Percentiles rank a stretch among this genome's conserved stretches.
These are phyloP conservation scores for Condylostylus longicornis DNA, from an alignment of 1,140 invertebrate genomes.

Conservation along the genomic window DNA sequence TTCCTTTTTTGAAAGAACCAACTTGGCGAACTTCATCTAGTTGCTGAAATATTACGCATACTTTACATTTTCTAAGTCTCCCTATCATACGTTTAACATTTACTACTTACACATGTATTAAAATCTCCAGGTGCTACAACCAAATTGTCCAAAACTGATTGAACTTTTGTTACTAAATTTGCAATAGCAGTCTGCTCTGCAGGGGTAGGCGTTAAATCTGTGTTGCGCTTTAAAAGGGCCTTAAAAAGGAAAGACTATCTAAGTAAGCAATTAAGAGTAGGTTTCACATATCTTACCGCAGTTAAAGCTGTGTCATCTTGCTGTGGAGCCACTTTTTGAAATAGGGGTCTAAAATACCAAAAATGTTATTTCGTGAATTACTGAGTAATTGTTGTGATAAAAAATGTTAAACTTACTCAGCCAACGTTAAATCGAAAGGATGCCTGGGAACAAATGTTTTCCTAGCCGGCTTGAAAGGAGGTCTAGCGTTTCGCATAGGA, in stretches of 20 bases:
- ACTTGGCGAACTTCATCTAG: constrained; percentile 91
- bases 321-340: constrained; percentile 70
- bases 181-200: constrained; percentile 80
- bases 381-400: too few relatives aligned
- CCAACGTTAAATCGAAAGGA: constrained; percentile 79
- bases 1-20: constrained; percentile 95
- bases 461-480: constrained; percentile 41
- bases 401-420: too few relatives aligned
- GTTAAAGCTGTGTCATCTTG: constrained; percentile 70
- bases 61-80: too few relatives aligned
- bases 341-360: too few relatives aligned
- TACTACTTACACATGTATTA: constrained; percentile 80
- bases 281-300: constrained; percentile 38
- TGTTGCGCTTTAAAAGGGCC: constrained; percentile 78
- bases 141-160: constrained; percentile 81
- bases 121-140: constrained; percentile 85
- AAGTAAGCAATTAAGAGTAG: neutral
- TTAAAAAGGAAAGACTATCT: constrained; percentile 30
- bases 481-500: constrained; percentile 52
- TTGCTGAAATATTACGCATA: constrained; percentile 46
- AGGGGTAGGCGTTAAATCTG: constrained; percentile 75
- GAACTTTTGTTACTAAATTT: constrained; percentile 85
- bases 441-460: constrained; percentile 68
- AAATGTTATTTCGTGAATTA: too few relatives aligned
- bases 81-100: too few relatives aligned